Evolutionary conservation across 2,797 vertebrate genomes (phyloP), one percentile per base, ranked within the genome.

Genomic region (Semotilus atromaculatus): DNA sequence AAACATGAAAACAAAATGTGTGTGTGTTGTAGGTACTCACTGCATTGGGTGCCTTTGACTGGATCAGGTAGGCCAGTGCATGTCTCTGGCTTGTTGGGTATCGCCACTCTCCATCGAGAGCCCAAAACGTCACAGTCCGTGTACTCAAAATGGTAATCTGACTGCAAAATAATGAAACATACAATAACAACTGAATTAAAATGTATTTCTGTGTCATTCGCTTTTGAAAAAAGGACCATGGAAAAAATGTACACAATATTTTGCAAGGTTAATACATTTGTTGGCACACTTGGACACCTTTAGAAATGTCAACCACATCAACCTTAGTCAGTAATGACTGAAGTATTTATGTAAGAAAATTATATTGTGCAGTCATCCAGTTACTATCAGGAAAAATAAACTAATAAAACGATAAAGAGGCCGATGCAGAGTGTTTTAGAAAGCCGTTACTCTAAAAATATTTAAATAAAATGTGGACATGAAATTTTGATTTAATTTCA

Each of bases 91-190:
- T 94, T 96, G 94, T 99, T 98, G 14, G 98, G 97, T 89, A 99
- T 95, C 0, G 97, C 97, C 86, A 99, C 98, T 86, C 98, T 96
- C 98, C 98, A 99, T 86, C 98, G 95, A 13, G 96, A 95, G 18
- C 96, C 96, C 0, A 95, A 92, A 36, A 96, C 95, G 89, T 99
- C 96, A 78, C 98, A 99, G 0, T 97, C 97, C 1, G 98, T 99
- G 93, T 99, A 99, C 93, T 99, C 97, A 66, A 97, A 99, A 94
- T 99, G 97, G 93, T 98, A 99, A 92, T 99, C 97, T 0, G 97
- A 98, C 98, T 99, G 95, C 74, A 86, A 82, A 67, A 84, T 19
- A 84, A 38, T 91, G 77, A 92, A 86, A 75, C 86, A 91, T 82
- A 83, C 82, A 80, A 81, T 85, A 77, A 36, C 40, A 26, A 6